Evolutionary conservation across 1,140 invertebrate species (phyloP).

Genomic region (Fopius arisanus): DNA sequence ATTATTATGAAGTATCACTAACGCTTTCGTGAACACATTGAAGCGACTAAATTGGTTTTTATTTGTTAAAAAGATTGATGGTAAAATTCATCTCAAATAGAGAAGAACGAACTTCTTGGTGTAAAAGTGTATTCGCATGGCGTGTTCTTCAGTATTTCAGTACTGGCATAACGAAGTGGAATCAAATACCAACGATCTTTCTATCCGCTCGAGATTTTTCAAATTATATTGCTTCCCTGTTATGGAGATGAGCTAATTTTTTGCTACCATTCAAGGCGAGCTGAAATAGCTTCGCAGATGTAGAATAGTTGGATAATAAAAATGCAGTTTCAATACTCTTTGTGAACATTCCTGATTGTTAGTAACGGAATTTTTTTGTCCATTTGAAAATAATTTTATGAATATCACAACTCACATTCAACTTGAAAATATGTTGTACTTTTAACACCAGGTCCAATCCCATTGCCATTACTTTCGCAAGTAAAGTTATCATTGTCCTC

Average conservation of each 20-base stretch:
- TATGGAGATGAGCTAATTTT: not conserved
- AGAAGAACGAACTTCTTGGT: too few relatives aligned
- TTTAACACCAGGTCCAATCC: conserved; percentile 76
- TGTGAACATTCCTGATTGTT: too few relatives aligned
- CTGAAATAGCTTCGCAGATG: not conserved
- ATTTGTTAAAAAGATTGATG: too few relatives aligned
- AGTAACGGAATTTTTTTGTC: too few relatives aligned
- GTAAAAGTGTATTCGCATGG: too few relatives aligned
- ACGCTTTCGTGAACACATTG: too few relatives aligned
- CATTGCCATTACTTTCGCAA: conserved; percentile 81
- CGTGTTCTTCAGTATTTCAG: not conserved
- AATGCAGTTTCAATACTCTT: too few relatives aligned
- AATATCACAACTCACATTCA: conserved; percentile 77
- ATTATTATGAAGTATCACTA: too few relatives aligned
- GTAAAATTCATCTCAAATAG: too few relatives aligned
- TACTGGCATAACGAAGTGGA: not conserved
- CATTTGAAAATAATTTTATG: too few relatives aligned
- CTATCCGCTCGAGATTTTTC: not conserved
- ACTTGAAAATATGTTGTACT: conserved; percentile 84
- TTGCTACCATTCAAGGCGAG: not conserved
- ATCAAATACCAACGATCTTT: not conserved
- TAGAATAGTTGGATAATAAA: not conserved
- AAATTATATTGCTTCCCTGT: not conserved
- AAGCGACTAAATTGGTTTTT: too few relatives aligned
- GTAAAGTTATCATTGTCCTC: conserved; percentile 85